phyloP scores from a whole-genome alignment of 1,140 invertebrate species.

The Stegodyphus dumicola region DNA sequence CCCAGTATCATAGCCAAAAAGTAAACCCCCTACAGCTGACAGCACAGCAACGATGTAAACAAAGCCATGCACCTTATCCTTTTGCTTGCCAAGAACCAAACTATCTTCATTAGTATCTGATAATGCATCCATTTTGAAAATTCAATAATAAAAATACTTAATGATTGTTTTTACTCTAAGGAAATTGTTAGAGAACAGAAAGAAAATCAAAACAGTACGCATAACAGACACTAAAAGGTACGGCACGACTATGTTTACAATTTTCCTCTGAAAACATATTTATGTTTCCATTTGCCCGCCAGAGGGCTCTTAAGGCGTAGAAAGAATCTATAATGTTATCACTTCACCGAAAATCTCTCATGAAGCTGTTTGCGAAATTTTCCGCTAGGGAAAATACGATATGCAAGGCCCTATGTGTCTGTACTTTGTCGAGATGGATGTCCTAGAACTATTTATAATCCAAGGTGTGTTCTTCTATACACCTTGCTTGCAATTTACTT shows the following conservation, averaged over 20 bases:
- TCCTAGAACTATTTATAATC: too few species aligned
- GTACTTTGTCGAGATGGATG: too few species aligned
- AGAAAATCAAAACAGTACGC: neutral
- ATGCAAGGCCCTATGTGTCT: too few species aligned
- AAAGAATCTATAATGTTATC: too few species aligned
- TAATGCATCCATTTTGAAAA: neutral
- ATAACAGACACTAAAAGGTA: neutral
- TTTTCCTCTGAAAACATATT: neutral
- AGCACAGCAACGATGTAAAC: conserved; percentile 71
- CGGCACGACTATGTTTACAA: neutral
- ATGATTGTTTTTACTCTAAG: neutral
- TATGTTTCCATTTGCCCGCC: neutral
- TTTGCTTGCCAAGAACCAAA: conserved; percentile 12
- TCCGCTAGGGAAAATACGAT: too few species aligned
- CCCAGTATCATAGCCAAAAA: conserved; percentile 78
- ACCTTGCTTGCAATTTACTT: too few species aligned
- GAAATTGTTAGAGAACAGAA: neutral
- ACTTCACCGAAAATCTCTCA: too few species aligned
- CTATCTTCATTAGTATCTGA: conserved; percentile 4
- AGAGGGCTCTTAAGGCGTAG: neutral
- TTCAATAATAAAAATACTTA: neutral
- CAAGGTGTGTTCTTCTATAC: too few species aligned
- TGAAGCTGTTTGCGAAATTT: too few species aligned
- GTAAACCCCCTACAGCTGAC: conserved; percentile 75
- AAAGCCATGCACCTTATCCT: conserved; percentile 62